A percentile compares a stretch with the other conserved stretches of the same genome.
These are phyloP conservation scores for Zonitis immaculata DNA, from an alignment of 2,888 invertebrate species.

Conservation along the genomic window DNA sequence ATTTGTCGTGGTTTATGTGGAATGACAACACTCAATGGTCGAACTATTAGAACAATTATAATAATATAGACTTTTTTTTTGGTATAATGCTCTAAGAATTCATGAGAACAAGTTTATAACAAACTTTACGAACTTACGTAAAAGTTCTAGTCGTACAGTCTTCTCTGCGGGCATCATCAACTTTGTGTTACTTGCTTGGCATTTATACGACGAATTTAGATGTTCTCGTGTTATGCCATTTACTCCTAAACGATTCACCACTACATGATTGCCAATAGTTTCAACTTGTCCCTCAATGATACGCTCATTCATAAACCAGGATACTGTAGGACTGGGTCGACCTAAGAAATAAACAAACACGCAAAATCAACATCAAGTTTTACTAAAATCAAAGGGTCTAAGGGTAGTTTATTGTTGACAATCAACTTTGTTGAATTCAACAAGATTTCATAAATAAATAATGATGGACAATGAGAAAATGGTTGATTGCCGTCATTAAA, in stretches of 20 bases:
- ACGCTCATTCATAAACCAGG: conserved; percentile 72
- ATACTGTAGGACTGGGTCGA: conserved; percentile 78
- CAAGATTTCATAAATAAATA: no score
- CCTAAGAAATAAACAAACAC: conserved; percentile 55
- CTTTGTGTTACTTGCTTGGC: conserved; percentile 83
- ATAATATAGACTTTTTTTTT: no score
- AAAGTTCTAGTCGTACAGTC: conserved; percentile 76
- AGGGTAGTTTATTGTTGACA: background rate
- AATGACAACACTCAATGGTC: conserved; percentile 73
- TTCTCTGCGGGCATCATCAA: conserved; percentile 79
- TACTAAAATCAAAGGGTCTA: background rate
- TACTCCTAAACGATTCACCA: conserved; percentile 74
- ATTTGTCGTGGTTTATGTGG: conserved; percentile 70
- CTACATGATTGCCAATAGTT: conserved; percentile 66
- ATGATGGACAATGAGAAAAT: no score
- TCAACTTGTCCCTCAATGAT: conserved; percentile 67
- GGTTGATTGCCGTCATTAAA: no score
- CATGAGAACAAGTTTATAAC: no score
- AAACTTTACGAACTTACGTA: conserved; percentile 60
- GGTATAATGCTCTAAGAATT: background rate
- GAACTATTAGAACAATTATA: conserved; percentile 68
- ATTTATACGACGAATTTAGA: conserved; percentile 81
- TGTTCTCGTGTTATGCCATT: conserved; percentile 69
- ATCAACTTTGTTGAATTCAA: background rate
- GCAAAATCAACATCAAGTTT: background rate